Evolutionary conservation across 64 coral and sea anemone species (phyloP), one percentile per base, ranked within the genome.

Genomic region (Montipora cactus): DNA sequence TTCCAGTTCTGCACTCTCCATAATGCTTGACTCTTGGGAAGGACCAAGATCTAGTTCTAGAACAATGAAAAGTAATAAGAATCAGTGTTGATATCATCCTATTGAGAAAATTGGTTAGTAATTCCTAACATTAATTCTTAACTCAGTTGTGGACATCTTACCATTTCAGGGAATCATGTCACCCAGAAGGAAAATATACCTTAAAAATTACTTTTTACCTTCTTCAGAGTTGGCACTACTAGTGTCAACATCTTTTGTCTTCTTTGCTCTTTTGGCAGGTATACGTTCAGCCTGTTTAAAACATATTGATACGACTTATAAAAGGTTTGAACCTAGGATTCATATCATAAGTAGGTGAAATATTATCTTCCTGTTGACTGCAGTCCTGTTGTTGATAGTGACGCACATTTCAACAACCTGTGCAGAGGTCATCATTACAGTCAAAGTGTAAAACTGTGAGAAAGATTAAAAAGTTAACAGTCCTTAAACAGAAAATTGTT

Each of bases 11-110:
- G 71, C 21, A 86, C 90, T 85, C 73, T 11, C 12, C 44, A 47
- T 57, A 57, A 8, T 57, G 53, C 53, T 57, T 57, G 53, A 57
- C 4, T 73, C 25, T 51, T 88, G 68, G n/a, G 12, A 47, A 50
- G 49, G 68, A 28, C 72, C 85, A 53, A 75, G 37, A 75, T 88
- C 85, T 75, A 48, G 68, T 75, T 75, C 67, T 52, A 55, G 19
- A 22, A 59, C 49, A 75, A 75, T 5, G 4, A 73, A 70, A 70
- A 75, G 51, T 7, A 51, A 87, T 15, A 49, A 47, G 49, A 71
- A 15, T 20, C n/a, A 48, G n/a, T 55, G 46, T 44, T 81, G 8
- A 53, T 81, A 48, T 81, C n/a, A 15, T 57, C 46, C 55, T 81
- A 21, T 51, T 81, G 14, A 81, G 46, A 81, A 78, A 57, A 57